Conservation (phyloP, 1,140 invertebrate species). For the Subanguina moxae region DNA sequence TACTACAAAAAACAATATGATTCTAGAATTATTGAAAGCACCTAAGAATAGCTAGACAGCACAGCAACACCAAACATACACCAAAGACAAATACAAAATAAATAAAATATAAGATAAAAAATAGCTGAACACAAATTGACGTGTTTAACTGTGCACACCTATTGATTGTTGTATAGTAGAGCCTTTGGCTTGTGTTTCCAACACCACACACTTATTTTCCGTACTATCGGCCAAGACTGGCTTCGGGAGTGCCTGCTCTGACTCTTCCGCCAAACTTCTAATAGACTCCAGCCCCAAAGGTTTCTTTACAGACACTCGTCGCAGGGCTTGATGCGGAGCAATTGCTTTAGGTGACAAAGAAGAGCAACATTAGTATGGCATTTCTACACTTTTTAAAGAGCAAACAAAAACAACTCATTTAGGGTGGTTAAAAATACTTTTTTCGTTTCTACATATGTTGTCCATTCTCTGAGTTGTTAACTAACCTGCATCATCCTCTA, state of each 20-base stretch:
- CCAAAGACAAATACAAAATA: background rate
- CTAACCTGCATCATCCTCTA: background rate
- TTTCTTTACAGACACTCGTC: background rate
- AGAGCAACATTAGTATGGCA: background rate
- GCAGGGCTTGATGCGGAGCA: background rate
- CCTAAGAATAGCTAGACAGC: constrained; percentile 6
- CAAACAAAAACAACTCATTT: background rate
- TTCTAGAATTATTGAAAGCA: too few species aligned
- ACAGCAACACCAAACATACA: constrained; percentile 3
- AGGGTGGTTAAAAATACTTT: background rate
- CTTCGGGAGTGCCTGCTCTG: background rate
- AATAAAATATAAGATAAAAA: too few species aligned
- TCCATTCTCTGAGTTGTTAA: background rate
- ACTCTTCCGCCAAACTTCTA: background rate
- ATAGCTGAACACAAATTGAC: too few species aligned
- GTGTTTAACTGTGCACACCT: too few species aligned
- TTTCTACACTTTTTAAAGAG: background rate
- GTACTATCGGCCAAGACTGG: too few species aligned
- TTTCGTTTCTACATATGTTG: background rate
- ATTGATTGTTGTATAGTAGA: too few species aligned
- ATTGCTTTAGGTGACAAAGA: background rate
- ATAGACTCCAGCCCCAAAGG: background rate
- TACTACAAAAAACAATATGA: too few species aligned
- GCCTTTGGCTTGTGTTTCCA: too few species aligned
- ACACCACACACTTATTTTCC: too few species aligned